Evolutionary conservation across 2,113 vertebrate species (phyloP), one percentile per base, ranked within the genome.

Genomic region (Podocnemis expansa): DNA sequence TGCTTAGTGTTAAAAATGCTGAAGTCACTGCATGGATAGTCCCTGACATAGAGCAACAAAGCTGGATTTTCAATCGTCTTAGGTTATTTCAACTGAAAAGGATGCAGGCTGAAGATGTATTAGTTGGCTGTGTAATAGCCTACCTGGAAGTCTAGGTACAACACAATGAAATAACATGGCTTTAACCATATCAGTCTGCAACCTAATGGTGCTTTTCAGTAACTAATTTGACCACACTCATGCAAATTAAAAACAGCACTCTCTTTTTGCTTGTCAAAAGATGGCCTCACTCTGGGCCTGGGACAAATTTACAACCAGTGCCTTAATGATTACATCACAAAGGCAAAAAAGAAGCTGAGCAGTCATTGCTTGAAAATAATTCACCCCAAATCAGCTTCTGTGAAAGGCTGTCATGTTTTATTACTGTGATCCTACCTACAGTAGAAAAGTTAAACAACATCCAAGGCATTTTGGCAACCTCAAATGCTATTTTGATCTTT

Each of bases 91-190:
- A 56, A 34, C 43, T 55, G 73, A 82, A 83, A 51, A 1, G 3
- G 22, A 87, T 55, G 38, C 54, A 80, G 45, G n/a, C 49, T 73
- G 49, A 60, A 52, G 8, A 31, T 49, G 22, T 60, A 73, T 27
- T 81, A 75, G 2, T 7, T 49, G 45, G 54, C 6, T 60, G 4
- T 13, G n/a, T 6, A 24, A 34, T 43, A 70, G 83, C 55, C 25
- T 29, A 34, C 4, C 21, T 80, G 17, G 19, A 81, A 89, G 81
- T 12, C 10, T 14, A 58, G 17, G 38, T 84, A 63, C 54, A 89
- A 47, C 51, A 43, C 10, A 0, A 0, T 54, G 25, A 25, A 52
- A 16, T 41, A 76, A 41, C 9, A 27, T 2, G 38, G 22, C 1
- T 67, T 67, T 67, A n/a, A 67, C 34, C 16, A n/a, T 19, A 14